Conservation (phyloP, 2,888 invertebrate genomes). For the Apamea epomidion region DNA sequence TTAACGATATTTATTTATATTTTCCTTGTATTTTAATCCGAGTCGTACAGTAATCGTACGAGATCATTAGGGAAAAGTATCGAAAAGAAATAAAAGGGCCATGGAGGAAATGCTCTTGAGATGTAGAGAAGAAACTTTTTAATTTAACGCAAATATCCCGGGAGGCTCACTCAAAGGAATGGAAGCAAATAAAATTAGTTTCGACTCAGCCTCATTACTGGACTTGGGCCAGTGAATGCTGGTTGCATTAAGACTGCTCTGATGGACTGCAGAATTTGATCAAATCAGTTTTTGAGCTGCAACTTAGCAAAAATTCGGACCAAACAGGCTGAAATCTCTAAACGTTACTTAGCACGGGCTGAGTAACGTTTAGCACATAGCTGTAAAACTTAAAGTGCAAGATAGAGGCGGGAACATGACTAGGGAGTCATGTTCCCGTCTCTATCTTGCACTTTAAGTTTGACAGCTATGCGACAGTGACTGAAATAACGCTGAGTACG, state of each 20-base stretch:
- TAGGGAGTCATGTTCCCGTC: background rate
- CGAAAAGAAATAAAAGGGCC: constrained; percentile 77
- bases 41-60: constrained; percentile 76
- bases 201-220: constrained; percentile 82
- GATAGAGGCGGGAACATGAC: too few species aligned
- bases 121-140: constrained; percentile 82
- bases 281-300: background rate
- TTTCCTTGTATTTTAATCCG: constrained; percentile 66
- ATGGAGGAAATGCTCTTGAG: constrained; percentile 73
- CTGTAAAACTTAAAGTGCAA: too few species aligned
- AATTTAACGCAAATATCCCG: constrained; percentile 85
- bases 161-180: constrained; percentile 80
- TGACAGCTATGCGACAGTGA: background rate
- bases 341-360: too few species aligned
- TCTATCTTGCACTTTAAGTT: background rate
- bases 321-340: background rate
- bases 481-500: background rate
- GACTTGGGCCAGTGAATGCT: constrained; percentile 53
- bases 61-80: constrained; percentile 81
- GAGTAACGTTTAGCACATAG: too few species aligned
- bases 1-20: constrained; percentile 53
- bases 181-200: constrained; percentile 84
- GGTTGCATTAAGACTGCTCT: constrained; percentile 37
- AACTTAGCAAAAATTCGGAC: background rate
- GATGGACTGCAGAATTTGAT: constrained; percentile 16